Evolutionary conservation across 1,140 invertebrate genomes (phyloP).

Genomic region (Nasonia giraulti): DNA sequence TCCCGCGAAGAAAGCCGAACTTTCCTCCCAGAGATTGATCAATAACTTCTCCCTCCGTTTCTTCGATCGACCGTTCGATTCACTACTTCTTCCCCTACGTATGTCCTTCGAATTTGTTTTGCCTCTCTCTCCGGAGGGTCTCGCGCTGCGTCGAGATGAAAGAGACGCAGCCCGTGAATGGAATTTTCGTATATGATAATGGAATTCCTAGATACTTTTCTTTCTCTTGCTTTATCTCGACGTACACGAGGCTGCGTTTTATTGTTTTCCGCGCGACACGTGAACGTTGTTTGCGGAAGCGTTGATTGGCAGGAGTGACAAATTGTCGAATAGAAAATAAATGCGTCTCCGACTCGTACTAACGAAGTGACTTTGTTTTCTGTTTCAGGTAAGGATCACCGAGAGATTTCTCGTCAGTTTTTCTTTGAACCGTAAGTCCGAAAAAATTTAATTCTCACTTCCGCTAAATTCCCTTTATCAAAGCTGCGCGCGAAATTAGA

Average conservation of each 20-base stretch:
- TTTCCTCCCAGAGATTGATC: background rate
- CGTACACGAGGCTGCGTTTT: background rate
- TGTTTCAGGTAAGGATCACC: slow-evolving; percentile 11
- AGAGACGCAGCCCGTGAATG: background rate
- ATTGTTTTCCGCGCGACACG: no score
- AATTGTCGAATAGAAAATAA: background rate
- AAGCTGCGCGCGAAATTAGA: no score
- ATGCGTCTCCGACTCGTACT: background rate
- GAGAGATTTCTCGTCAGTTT: no score
- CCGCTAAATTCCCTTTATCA: no score
- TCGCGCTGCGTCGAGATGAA: background rate
- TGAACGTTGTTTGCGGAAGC: background rate
- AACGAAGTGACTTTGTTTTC: background rate
- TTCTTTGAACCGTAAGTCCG: background rate
- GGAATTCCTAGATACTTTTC: background rate
- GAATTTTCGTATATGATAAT: background rate
- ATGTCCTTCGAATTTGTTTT: background rate
- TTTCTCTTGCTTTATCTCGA: background rate
- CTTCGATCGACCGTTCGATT: background rate
- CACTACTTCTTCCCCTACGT: background rate
- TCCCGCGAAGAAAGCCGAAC: no score
- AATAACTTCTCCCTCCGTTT: background rate
- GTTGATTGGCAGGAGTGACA: background rate
- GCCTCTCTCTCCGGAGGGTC: background rate
- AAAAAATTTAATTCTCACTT: background rate